Base-by-base conservation (phyloP, 2,888 invertebrate genomes). In the Sepioteuthis lessoniana region DNA sequence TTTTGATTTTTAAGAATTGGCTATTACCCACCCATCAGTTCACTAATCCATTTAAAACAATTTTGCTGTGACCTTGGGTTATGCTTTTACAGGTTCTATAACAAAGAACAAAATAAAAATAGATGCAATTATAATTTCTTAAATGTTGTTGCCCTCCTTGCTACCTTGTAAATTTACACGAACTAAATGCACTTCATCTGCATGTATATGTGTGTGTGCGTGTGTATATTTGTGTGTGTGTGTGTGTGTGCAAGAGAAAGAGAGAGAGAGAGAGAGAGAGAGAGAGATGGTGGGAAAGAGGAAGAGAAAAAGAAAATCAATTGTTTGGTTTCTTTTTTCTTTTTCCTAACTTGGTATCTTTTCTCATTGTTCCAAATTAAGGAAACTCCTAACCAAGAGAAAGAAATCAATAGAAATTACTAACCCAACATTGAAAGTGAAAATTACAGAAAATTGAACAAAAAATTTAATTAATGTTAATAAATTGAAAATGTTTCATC, bases 301-400 rank as follows among this genome's bases (percentile, higher is more conserved):
- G 10, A 13, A 47, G 19, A 47, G 47, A 47, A 16, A 19, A 13
- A 47, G 47, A 47, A 19, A 47, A 1, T 16, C 0, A 47, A 1
- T 13, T 19, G 21, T 25, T 25, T 76, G n/a, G 2, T 76, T 0
- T 76, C n/a, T 4, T 76, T 35, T 76, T 35, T 16, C 35, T 76
- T 35, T 76, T 16, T 76, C n/a, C 76, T 76, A 10, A 35, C n/a
- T 35, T 76, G 76, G n/a, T 76, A 76, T 76, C 13, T 76, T 76
- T 76, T 76, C 76, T 76, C 76, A 35, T 76, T 76, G 76, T 76
- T 76, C 76, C 35, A 76, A 76, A 76, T 76, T 76, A 76, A 76
- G 76, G 76, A 76, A 76, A 16, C n/a, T 76, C 76, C n/a, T 76
- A 76, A 76, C 76, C 10, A n/a, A 76, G 4, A 35, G n/a, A 76